Conservation (phyloP, 2,797 vertebrate genomes). For the Alcedo quadribrachys region DNA sequence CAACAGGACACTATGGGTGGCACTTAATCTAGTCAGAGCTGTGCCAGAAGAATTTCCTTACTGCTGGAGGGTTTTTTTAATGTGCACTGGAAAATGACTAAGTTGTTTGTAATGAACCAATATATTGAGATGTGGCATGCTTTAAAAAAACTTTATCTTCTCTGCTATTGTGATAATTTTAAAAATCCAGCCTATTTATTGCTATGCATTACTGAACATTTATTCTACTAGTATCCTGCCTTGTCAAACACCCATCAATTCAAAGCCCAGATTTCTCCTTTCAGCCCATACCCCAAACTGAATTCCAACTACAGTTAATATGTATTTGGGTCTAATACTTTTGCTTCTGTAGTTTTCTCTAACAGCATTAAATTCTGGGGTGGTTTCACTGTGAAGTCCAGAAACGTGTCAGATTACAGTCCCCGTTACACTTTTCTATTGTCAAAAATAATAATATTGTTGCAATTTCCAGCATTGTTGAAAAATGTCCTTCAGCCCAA, state of each 20-base stretch:
- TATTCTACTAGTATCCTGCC: not conserved
- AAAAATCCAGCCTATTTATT: not conserved
- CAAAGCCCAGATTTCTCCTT: not conserved
- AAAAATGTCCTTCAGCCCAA: not conserved
- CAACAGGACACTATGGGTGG: not conserved
- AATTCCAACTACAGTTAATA: not conserved
- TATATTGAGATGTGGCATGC: not conserved
- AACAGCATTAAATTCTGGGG: not conserved
- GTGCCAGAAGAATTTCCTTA: not conserved
- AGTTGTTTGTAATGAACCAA: not conserved
- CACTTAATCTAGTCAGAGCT: not conserved
- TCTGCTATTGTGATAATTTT: not conserved
- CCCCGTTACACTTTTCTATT: not conserved
- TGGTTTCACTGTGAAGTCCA: not conserved
- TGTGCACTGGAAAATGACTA: not conserved
- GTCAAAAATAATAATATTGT: constrained; percentile 3
- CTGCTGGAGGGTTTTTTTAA: not conserved
- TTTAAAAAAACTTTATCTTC: not conserved
- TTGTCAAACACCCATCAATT: not conserved
- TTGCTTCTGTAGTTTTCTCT: not conserved
- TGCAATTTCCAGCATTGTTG: not conserved
- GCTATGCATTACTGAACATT: not conserved
- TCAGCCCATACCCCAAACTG: not conserved
- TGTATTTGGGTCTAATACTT: not conserved
- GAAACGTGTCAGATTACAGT: not conserved